Percentiles rank a stretch among this genome's conserved stretches.
Evolutionary conservation across 1,140 invertebrate species (phyloP).

Genomic region (Arion vulgaris): DNA sequence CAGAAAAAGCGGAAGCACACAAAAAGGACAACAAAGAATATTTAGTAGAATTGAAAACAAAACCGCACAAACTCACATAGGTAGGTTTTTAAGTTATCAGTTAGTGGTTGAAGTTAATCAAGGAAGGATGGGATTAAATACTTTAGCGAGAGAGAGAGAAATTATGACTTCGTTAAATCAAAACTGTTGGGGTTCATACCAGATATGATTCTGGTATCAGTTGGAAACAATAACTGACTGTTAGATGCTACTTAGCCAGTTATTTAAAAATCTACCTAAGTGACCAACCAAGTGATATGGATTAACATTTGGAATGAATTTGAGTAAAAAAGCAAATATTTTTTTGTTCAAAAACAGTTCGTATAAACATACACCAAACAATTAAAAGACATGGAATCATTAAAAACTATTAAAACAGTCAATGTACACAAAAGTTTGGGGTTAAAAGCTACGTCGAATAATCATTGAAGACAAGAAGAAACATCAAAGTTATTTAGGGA

Average conservation of each 20-base stretch:
- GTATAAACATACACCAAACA: slow-evolving; percentile 29
- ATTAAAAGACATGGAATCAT: slow-evolving; percentile 23
- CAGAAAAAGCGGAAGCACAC: neutral
- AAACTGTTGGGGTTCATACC: neutral
- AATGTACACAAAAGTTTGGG: neutral
- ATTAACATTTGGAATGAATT: slow-evolving; percentile 31
- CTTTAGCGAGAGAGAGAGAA: neutral
- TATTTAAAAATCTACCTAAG: slow-evolving; percentile 26
- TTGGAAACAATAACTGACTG: neutral
- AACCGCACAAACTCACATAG: neutral
- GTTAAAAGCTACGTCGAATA: neutral
- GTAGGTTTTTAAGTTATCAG: neutral
- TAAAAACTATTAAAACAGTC: neutral
- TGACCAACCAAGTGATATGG: slow-evolving; percentile 34
- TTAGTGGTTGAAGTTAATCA: neutral
- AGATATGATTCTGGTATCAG: neutral
- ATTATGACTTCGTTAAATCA: neutral
- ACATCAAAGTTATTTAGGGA: neutral
- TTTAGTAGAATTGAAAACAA: neutral
- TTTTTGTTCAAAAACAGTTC: neutral
- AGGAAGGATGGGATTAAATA: neutral
- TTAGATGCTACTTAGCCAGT: neutral
- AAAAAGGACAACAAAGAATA: neutral
- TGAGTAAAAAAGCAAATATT: neutral
- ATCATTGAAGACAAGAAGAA: neutral